phyloP scores from a whole-genome alignment of 2,797 vertebrate species.

The Melanotaenia trifasciata region DNA sequence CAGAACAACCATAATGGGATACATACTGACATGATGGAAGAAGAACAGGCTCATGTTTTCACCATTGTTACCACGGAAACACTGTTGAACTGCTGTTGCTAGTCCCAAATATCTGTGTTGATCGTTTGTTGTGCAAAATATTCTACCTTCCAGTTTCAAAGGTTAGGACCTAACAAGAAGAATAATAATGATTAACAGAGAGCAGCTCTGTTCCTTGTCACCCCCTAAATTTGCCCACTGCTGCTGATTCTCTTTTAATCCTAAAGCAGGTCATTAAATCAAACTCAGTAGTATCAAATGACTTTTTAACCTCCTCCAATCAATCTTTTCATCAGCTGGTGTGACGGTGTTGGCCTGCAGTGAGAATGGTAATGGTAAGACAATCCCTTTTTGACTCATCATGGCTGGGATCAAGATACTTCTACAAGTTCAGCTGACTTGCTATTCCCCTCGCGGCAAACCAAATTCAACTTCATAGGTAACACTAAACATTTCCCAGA shows the following conservation, averaged over 20 bases:
- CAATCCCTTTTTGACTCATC: slow-evolving; percentile 78
- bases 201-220: slow-evolving; percentile 64
- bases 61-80: slow-evolving; percentile 61
- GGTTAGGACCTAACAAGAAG: slow-evolving; percentile 30
- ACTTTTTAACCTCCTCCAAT: slow-evolving; percentile 77
- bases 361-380: slow-evolving; percentile 84
- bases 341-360: slow-evolving; percentile 55
- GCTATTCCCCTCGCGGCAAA: slow-evolving; percentile 27
- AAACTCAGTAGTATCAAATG: slow-evolving; percentile 73
- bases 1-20: slow-evolving; percentile 79
- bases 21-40: slow-evolving; percentile 69
- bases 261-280: slow-evolving; percentile 67
- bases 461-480: slow-evolving; percentile 24
- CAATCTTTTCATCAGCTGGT: slow-evolving; percentile 78
- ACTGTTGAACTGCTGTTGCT: slow-evolving; percentile 54
- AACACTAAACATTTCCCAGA: slow-evolving; percentile 29
- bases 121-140: slow-evolving; percentile 43
- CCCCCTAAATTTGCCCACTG: slow-evolving; percentile 19
- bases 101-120: slow-evolving; percentile 27
- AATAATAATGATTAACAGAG: slow-evolving; percentile 47
- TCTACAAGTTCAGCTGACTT: slow-evolving; percentile 55
- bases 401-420: slow-evolving; percentile 60
- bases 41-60: slow-evolving; percentile 70
- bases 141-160: slow-evolving; percentile 31
- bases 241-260: slow-evolving; percentile 68